Base-by-base conservation (phyloP, 2,888 invertebrate species). In the Brachynemurus nebulosus region DNA sequence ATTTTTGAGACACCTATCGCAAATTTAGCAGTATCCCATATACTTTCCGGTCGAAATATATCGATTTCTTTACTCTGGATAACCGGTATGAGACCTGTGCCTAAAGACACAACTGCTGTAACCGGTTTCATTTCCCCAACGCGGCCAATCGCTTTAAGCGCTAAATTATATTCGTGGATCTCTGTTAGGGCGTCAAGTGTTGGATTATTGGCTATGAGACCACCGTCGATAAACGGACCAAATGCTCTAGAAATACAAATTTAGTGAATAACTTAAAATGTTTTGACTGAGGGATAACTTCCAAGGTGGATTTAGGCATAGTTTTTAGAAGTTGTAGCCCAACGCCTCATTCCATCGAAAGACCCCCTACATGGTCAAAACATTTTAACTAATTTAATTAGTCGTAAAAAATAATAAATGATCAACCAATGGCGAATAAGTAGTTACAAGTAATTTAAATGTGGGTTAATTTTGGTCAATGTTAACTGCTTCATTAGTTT, bases 171-270 rank as follows among this genome's bases (percentile, higher is more conserved):
- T 59, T 95, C 91, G 42, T 90, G 80, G 21, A 97, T 79, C 65
- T 98, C 97, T 0, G 95, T 89, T 53, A 98, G 66, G 1, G 90
- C 84, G 62, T 98, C 97, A 43, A 97, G 60, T 0, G 96, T 93
- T 0, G 98, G 98, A 61, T 98, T 98, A 63, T 98, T 98, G 1
- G 96, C 85, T 57, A 96, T 92, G 2, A 97, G 66, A 2, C 96
- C 96, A 3, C 97, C 97, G 59, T 97, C 97, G 40, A 97, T 66
- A 54, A 81, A 91, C 39, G 76, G 64, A 1, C 78, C 80, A 57
- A 76, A 79, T 1, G 72, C 78, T 61, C 78, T 71, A 50, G 27
- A 57, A 55, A 42, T 35, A 37, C 40, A 33, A 16, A 33, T 33
- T 18, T 8, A 1, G 11, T 16, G 14, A 8, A 17, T 17, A 12